A percentile compares a stretch with the other conserved stretches of the same genome.
Conservation (phyloP, 1,140 invertebrate genomes). For the Platyscapa corneri region DNA sequence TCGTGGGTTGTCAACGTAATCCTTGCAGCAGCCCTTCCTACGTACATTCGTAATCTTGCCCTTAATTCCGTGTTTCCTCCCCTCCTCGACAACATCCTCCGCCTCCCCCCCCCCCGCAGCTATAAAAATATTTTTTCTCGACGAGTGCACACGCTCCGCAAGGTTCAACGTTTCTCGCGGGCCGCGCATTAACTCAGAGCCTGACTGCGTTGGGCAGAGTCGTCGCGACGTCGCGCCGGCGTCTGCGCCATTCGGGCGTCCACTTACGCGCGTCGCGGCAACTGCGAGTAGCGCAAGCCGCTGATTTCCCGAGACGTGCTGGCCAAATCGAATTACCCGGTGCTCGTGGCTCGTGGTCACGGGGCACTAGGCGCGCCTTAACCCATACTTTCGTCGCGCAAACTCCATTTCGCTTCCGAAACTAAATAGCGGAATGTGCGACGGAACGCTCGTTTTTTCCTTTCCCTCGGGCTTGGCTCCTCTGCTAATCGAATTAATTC, state of each 20-base stretch:
- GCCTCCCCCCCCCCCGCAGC: too few relatives aligned
- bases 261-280: neutral
- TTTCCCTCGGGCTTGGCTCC: neutral
- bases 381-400: conserved; percentile 19
- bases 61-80: too few relatives aligned
- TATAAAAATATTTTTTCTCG: too few relatives aligned
- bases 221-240: conserved; percentile 33
- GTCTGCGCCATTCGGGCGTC: neutral
- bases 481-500: neutral
- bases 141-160: neutral
- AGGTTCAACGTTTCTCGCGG: neutral
- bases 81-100: too few relatives aligned
- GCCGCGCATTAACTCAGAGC: conserved; percentile 4
- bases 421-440: neutral
- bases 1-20: too few relatives aligned
- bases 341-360: neutral
- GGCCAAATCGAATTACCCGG: conserved; percentile 39
- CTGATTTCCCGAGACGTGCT: conserved; percentile 16
- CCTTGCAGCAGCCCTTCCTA: too few relatives aligned
- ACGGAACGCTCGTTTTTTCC: neutral
- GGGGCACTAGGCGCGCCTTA: neutral
- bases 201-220: neutral
- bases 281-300: neutral
- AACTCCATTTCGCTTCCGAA: neutral
- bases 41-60: too few relatives aligned